Evolutionary conservation across 2,113 vertebrate genomes (phyloP).

Genomic region (Lucifuga dentata): DNA sequence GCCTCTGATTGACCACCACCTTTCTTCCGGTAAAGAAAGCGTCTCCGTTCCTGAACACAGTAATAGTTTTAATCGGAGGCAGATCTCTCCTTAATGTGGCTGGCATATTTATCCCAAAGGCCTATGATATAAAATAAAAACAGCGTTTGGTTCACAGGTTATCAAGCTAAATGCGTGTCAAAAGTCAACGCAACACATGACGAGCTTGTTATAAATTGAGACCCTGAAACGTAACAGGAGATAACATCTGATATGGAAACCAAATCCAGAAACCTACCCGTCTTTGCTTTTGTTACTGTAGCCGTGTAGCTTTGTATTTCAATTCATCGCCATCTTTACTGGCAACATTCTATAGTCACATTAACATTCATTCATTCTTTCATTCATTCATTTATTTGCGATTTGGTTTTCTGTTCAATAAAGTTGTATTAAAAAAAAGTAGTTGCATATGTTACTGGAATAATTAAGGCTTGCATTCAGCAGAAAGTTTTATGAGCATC

Average conservation of each 20-base stretch:
- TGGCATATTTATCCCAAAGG: slow-evolving; percentile 30
- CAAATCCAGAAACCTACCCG: slow-evolving; percentile 40
- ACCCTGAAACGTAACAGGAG: slow-evolving; percentile 53
- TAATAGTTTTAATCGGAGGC: slow-evolving; percentile 76
- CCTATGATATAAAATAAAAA: background rate
- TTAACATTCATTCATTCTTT: no score
- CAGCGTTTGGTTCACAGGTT: slow-evolving; percentile 4
- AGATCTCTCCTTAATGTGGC: slow-evolving; percentile 17
- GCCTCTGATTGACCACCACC: slow-evolving; percentile 76
- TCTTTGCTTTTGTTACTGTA: background rate
- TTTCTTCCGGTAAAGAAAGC: slow-evolving; percentile 78
- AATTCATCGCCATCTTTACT: no score
- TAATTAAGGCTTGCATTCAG: no score
- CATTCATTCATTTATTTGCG: no score
- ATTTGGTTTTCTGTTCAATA: no score
- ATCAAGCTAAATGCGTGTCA: slow-evolving; percentile 14
- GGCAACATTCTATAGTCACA: no score
- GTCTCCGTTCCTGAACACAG: slow-evolving; percentile 84
- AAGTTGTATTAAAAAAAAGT: no score
- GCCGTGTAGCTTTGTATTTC: no score
- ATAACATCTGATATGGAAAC: slow-evolving; percentile 50
- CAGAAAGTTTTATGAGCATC: no score
- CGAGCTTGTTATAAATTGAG: slow-evolving; percentile 2
- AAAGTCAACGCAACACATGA: slow-evolving; percentile 26
- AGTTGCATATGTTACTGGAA: no score